Base-by-base conservation (phyloP, 1,140 invertebrate species). In the Chrysomallon squamiferum region DNA sequence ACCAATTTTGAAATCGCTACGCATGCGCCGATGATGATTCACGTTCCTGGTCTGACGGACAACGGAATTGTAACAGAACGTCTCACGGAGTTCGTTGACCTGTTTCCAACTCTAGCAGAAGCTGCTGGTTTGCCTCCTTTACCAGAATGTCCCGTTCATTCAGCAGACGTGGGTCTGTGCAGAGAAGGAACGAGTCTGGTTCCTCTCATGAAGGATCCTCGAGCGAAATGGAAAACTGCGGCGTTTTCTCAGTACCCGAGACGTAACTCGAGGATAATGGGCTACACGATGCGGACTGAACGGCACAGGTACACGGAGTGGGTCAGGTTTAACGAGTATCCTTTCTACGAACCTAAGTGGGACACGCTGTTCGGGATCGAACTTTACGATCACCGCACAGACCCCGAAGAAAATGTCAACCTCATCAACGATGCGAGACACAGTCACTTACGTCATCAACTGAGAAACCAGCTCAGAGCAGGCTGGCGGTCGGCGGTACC, bases 231-330 rank as follows among this genome's bases (percentile, higher is more conserved):
- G 72, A 85, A 85, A 67, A 67, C 45, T 15, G 83, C 78, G n/a
- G 90, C 89, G 5, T 89, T 93, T 49, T 93, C 91, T 77, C 93
- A 95, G 81, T 95, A 93, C 87, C 94, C 94, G 13, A 88, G 93
- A 18, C 87, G 88, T 41, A 85, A 94, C 49, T 94, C 94, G 49
- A 92, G 88, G 76, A 90, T 94, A 63, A 96, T 95, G 93, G 93
- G 94, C 4, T 86, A 87, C 62, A 90, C 90, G 25, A 83, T 95
- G 32, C 88, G 90, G 74, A 93, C 91, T 15, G 79, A 85, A 56
- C 73, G 85, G 45, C 92, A 89, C 82, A 88, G 93, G 59, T 95
- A 94, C 68, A 93, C 91, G 1, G 89, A 91, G 77, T 95, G 93
- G 93, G 82, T 93, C 50, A 81, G 84, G 9, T 86, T 83, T 62